These are phyloP conservation scores for Otolemur crassicaudatus DNA, from an alignment of 2,797 vertebrate genomes.

Conservation along the genomic window DNA sequence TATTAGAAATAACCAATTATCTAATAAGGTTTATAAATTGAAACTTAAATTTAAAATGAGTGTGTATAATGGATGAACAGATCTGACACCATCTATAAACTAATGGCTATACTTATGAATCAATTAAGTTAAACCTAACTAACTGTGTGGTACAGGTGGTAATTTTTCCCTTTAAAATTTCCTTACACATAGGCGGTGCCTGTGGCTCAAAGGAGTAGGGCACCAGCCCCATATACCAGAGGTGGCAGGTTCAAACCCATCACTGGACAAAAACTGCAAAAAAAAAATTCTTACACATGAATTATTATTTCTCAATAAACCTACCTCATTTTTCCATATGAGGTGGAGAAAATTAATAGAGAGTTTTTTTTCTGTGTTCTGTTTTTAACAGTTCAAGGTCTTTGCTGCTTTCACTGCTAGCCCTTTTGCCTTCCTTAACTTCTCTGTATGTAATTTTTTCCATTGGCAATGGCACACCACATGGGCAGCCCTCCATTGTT, in stretches of 20 bases:
- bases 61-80: conserved; percentile 8
- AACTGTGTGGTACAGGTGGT: neutral
- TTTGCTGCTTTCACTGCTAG: neutral
- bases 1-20: conserved; percentile 10
- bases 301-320: neutral
- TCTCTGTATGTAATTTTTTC: neutral
- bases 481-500: neutral
- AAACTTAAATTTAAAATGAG: conserved; percentile 13
- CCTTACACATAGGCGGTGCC: neutral
- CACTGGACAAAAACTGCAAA: too few species aligned
- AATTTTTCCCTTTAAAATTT: conserved; percentile 19
- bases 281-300: neutral
- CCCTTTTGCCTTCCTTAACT: neutral
- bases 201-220: too few species aligned
- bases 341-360: neutral
- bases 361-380: neutral
- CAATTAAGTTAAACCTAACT: conserved; percentile 21
- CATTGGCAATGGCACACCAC: neutral
- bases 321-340: neutral
- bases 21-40: conserved; percentile 16
- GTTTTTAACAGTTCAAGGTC: neutral
- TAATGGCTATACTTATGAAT: conserved; percentile 41
- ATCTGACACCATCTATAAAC: conserved; percentile 33
- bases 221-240: too few species aligned
- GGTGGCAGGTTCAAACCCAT: too few species aligned